Conservation (phyloP, 2,888 invertebrate species). For the Acleris emargana region DNA sequence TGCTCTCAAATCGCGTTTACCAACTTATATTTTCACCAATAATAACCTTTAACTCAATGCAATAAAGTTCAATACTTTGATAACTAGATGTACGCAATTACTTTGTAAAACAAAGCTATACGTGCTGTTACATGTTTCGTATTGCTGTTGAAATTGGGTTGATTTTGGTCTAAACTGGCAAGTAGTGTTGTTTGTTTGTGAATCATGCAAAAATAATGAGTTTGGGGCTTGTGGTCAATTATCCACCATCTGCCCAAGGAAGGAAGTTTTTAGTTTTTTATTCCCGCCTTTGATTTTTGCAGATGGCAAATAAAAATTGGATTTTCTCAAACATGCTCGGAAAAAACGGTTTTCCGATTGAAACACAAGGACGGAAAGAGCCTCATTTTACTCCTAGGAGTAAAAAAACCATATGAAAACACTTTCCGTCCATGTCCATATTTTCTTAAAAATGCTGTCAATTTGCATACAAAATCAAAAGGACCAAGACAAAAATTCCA, state of each 20-base stretch:
- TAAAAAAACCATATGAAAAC: no score
- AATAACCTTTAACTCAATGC: neutral
- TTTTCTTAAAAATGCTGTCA: no score
- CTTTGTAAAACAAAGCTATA: neutral
- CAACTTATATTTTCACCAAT: neutral
- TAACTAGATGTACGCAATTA: neutral
- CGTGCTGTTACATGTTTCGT: neutral
- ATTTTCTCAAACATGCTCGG: no score
- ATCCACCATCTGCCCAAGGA: neutral
- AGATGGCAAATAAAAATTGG: no score
- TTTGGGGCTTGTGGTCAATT: constrained; percentile 11
- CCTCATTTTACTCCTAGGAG: no score
- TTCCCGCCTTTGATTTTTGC: no score
- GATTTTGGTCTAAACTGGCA: neutral
- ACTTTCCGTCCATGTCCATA: no score
- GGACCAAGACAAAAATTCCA: no score
- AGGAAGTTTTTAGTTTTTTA: no score
- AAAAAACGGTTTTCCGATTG: no score
- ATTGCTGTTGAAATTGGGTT: neutral
- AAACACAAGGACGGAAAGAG: no score
- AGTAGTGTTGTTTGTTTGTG: neutral
- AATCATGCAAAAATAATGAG: constrained; percentile 9
- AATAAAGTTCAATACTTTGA: neutral
- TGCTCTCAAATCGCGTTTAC: constrained; percentile 4
- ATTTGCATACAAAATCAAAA: no score